These are phyloP conservation scores for Holacanthella duospinosa DNA, from an alignment of 2,888 invertebrate genomes.

Conservation along the genomic window DNA sequence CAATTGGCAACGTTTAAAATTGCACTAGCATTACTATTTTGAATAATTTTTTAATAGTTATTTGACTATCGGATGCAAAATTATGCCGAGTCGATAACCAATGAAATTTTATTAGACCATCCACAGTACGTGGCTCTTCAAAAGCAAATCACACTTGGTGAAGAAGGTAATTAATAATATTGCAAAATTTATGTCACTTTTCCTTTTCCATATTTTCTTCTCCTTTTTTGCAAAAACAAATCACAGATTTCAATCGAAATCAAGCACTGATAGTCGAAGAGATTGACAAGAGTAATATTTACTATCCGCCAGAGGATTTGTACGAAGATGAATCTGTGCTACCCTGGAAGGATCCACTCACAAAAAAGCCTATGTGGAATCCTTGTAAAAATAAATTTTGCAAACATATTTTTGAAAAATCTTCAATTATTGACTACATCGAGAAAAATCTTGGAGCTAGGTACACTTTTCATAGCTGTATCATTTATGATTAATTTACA, in stretches of 20 bases:
- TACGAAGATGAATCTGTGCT: conserved; percentile 25
- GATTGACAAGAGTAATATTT: too few relatives aligned
- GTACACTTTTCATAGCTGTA: background rate
- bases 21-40: background rate
- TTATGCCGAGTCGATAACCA: conserved; percentile 19
- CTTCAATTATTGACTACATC: conserved; percentile 24
- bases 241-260: conserved; percentile 1
- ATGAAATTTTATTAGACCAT: conserved; percentile 14
- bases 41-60: conserved; percentile 16
- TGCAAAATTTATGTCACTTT: too few relatives aligned
- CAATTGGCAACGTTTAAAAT: background rate
- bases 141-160: conserved; percentile 19
- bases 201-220: background rate
- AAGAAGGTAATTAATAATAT: conserved; percentile 1
- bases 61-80: conserved; percentile 18
- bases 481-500: background rate
- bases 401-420: conserved; percentile 30
- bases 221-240: too few relatives aligned
- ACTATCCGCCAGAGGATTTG: conserved; percentile 16
- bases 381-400: conserved; percentile 27
- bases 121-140: conserved; percentile 20
- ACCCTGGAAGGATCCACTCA: conserved; percentile 27
- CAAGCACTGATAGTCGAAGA: background rate
- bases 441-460: conserved; percentile 11
- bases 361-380: conserved; percentile 18